Base-by-base conservation (phyloP, 2,797 vertebrate genomes). In the Crenichthys baileyi region DNA sequence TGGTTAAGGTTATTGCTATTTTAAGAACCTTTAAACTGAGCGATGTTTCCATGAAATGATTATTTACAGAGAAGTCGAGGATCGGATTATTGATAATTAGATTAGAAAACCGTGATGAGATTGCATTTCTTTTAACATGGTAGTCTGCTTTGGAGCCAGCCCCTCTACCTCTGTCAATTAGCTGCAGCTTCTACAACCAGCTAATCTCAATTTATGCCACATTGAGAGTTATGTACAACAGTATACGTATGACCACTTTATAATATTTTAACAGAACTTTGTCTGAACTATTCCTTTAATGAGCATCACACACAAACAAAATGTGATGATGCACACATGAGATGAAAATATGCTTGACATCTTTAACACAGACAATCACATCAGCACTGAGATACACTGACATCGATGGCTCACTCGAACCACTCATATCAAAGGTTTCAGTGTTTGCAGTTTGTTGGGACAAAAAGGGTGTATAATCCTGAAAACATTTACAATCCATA, bases 321-420 rank as follows among this genome's bases (percentile, higher is more conserved):
- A 76, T 13, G 61, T 7, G 29, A 75, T 61, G 83, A 83, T 46
- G 77, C 86, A 81, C 73, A 71, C 75, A 77, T 67, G 60, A 85
- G 71, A 86, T 84, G 82, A 78, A 60, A 68, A 72, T 4, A 71
- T 44, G 68, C 70, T 56, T 26, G 71, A 85, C 67, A 85, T 80
- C 80, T 61, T 71, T 76, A 79, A 84, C 73, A 80, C 73, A 89
- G 46, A 76, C 68, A 79, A 75, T 71, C 79, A 73, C 74, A 36
- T 73, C 56, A 78, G 73, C 39, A 68, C 76, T 81, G 71, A 73
- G 79, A 76, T 24, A 48, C 26, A 24, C 31, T 94, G 93, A 89
- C 85, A 81, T 72, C 56, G 61, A 29, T 84, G 80, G 77, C 4
- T 75, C 89, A 94, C 92, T 1, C 6, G 63, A 39, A 93, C 91